Evolutionary conservation across 2,888 invertebrate genomes (phyloP).

Genomic region (Rhyacophila evoluta): DNA sequence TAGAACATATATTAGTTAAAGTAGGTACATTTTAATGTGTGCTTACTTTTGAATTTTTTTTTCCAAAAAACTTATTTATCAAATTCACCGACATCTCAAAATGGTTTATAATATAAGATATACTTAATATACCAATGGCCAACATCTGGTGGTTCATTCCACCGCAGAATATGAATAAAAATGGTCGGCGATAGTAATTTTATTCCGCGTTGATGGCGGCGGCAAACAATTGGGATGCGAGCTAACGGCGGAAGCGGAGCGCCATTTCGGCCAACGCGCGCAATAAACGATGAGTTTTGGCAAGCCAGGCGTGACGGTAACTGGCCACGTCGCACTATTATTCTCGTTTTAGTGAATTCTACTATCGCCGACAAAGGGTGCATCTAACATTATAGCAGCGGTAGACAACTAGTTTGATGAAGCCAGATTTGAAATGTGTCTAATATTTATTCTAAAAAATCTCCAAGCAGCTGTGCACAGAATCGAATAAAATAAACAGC

Average conservation of each 20-base stretch:
- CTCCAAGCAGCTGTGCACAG: no score
- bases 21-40: no score
- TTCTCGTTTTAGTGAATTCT: not conserved
- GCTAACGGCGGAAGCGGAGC: not conserved
- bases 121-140: not conserved
- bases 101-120: no score
- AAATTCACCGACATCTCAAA: no score
- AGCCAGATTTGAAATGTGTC: no score
- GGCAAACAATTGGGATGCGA: slow-evolving; percentile 21
- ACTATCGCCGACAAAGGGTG: not conserved
- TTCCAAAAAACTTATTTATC: no score
- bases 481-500: no score
- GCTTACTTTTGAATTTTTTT: no score
- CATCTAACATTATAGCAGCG: not conserved
- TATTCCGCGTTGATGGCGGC: slow-evolving; percentile 8
- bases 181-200: slow-evolving; percentile 1
- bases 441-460: no score
- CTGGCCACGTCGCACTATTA: slow-evolving; percentile 22
- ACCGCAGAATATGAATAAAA: slow-evolving; percentile 20
- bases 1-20: no score
- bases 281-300: slow-evolving; percentile 19
- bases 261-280: not conserved
- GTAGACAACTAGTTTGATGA: not conserved
- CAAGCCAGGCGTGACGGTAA: slow-evolving; percentile 1
- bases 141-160: not conserved